Evolutionary conservation across 2,888 invertebrate genomes (phyloP), one percentile per base, ranked within the genome.

Genomic region (Eudasyphora cyanicolor): DNA sequence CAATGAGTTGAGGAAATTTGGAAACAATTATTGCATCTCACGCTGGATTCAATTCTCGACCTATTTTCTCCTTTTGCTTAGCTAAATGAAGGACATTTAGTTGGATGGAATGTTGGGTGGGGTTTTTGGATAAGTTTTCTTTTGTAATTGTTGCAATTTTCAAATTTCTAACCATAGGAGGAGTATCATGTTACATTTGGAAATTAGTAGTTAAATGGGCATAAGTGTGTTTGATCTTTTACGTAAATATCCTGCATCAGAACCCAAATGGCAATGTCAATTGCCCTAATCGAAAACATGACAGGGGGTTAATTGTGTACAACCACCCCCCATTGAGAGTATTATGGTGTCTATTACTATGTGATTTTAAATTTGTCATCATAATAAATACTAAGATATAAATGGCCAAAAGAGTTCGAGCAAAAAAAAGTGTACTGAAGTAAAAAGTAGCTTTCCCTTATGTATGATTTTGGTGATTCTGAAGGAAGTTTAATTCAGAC

Each of bases 1-100:
- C 80, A 80, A 84, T 84, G 75, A 75, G 38, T 64, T 67, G 57
- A 27, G 57, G 54, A 45, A 27, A 82, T 77, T 60, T 14, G 3
- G 8, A 54, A 27, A 57, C 38, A 17, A 57, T 73, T 73, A 73
- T 57, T 57, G 17, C 8, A 17, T 49, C 35, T 35, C 57, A 38
- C 21, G 10, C 29, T 54, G 38, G 54, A 38, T 73, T 5, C 27
- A 70, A 57, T 27, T 7, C 17, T 57, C 35, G 17, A 24, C 29
- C n/a, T 60, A 54, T 42, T 67, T 76, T 57, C 6, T 69, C 32
- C 38, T 19, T 62, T 38, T 32, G 19, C 38, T 64, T 38, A 6
- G 3, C 17, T 78, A 29, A 54, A 57, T 45, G 57, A 79, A 79
- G 64, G 82, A 73, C 71, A 71, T 21, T 70, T 24, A 45, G n/a